Percentiles rank a stretch among this genome's conserved stretches.
Conservation (phyloP, 2,113 vertebrate species). For the Potamarius usumacintae region DNA sequence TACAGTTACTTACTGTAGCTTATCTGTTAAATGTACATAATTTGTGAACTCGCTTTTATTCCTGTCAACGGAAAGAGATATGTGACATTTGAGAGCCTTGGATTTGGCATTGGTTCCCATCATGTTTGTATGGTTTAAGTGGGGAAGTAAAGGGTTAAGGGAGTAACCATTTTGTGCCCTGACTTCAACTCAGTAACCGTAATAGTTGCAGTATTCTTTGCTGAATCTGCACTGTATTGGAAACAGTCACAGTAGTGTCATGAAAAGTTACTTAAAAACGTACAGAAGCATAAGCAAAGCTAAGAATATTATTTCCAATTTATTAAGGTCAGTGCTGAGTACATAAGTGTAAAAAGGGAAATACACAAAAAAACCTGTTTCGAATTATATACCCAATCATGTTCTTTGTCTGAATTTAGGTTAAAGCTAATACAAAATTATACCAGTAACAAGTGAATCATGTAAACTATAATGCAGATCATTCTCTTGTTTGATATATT, state of each 20-base stretch:
- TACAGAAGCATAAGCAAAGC: not conserved
- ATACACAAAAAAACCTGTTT: not conserved
- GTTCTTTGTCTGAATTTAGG: not conserved
- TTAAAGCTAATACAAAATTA: not conserved
- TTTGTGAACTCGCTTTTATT: no score
- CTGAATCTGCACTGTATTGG: not conserved
- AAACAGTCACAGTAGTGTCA: not conserved
- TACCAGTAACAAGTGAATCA: not conserved
- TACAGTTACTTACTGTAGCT: no score
- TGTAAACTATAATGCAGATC: not conserved
- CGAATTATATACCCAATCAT: not conserved
- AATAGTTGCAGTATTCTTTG: not conserved
- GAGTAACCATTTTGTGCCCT: not conserved
- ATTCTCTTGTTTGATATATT: not conserved
- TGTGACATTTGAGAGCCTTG: not conserved
- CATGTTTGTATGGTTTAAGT: not conserved
- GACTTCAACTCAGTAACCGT: not conserved
- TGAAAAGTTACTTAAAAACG: not conserved
- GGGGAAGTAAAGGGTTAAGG: not conserved
- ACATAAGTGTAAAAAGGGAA: not conserved
- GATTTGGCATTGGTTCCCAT: not conserved
- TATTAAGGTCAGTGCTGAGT: not conserved
- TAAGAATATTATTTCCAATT: slow-evolving; percentile 9
- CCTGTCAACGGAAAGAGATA: no score
- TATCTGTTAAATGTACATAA: no score